Evolutionary conservation across 35 echinoderm and acorn worm species (phyloP).

Genomic region (Chiridota heheva): DNA sequence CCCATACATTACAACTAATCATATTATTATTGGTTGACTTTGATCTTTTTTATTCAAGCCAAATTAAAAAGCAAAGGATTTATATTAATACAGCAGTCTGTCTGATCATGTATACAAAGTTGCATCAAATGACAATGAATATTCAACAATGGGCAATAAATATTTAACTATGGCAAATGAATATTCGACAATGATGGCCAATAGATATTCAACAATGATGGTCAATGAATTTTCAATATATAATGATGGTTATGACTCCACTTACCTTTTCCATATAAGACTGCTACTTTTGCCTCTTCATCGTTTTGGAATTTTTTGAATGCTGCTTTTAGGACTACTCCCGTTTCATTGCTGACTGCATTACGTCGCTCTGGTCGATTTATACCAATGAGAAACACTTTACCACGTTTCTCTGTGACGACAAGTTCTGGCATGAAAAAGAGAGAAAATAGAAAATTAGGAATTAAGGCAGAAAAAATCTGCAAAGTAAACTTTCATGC

Average conservation of each 20-base stretch:
- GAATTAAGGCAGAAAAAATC: no score
- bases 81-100: no score
- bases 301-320: constrained; percentile 83
- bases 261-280: constrained; percentile 96
- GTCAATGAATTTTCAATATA: no score
- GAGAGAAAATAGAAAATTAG: neutral
- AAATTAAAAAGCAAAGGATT: no score
- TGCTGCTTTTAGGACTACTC: constrained; percentile 56
- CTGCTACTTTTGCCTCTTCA: constrained; percentile 55
- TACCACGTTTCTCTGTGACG: constrained; percentile 62
- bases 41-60: no score
- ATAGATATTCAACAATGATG: neutral
- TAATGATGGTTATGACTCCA: no score
- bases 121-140: no score
- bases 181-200: neutral
- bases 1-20: no score
- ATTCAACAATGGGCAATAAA: no score
- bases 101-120: no score
- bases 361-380: constrained; percentile 78
- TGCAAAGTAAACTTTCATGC: no score
- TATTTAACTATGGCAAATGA: neutral
- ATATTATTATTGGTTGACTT: no score
- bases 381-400: constrained; percentile 82
- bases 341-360: constrained; percentile 85
- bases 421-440: constrained; percentile 31